A percentile compares a stretch with the other conserved stretches of the same genome.
Conservation (phyloP, 1,140 invertebrate species). For the Panulirus ornatus region DNA sequence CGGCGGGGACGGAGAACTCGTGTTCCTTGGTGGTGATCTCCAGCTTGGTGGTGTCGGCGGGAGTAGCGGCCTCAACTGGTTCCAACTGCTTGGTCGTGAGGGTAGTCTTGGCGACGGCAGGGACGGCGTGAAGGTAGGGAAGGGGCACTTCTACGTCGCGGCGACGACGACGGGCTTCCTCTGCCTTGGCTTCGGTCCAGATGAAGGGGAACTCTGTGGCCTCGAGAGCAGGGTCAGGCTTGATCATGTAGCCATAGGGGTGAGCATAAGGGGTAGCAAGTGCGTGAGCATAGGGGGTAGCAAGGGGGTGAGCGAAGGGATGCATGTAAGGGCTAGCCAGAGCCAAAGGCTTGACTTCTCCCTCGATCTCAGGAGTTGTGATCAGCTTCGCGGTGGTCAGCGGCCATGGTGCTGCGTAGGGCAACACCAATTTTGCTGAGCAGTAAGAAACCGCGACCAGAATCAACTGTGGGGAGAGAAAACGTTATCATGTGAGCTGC, state of each 20-base stretch:
- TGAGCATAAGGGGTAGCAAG: not conserved
- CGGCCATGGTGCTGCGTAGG: conserved; percentile 29
- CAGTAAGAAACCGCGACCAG: conserved; percentile 29
- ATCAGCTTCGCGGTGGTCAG: conserved; percentile 25
- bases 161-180: conserved; percentile 30
- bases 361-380: not conserved
- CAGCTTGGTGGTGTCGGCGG: conserved; percentile 55
- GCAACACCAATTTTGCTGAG: conserved; percentile 44
- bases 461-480: conserved; percentile 30
- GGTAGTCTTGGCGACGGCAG: conserved; percentile 20
- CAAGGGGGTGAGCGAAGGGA: not conserved
- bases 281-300: conserved; percentile 15
- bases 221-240: conserved; percentile 20
- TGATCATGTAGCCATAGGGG: conserved; percentile 1
- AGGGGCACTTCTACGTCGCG: conserved; percentile 39
- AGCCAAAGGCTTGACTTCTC: not conserved
- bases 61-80: conserved; percentile 23
- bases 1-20: conserved; percentile 30
- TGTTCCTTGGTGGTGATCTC: conserved; percentile 51
- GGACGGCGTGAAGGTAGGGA: conserved; percentile 31
- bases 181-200: not conserved
- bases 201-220: conserved; percentile 47
- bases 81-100: conserved; percentile 52
- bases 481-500: not conserved
- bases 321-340: conserved; percentile 22